These are phyloP conservation scores for Tiliacea aurago DNA, from an alignment of 2,888 invertebrate genomes.

Conservation along the genomic window DNA sequence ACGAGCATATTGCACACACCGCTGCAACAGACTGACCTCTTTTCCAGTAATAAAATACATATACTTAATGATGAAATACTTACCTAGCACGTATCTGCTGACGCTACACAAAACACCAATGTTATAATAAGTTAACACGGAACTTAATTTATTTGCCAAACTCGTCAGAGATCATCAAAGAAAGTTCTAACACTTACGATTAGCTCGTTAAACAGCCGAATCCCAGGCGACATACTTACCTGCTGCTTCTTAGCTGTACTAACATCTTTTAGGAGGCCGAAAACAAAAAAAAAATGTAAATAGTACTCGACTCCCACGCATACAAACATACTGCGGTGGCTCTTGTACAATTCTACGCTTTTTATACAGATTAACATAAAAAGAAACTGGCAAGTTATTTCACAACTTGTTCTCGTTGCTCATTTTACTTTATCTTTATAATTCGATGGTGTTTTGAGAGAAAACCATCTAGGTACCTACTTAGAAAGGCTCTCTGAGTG, in stretches of 20 bases:
- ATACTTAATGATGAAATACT: conserved; percentile 48
- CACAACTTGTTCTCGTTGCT: conserved; percentile 35
- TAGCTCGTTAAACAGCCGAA: conserved; percentile 40
- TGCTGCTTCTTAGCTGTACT: conserved; percentile 9
- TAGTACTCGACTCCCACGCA: conserved; percentile 42
- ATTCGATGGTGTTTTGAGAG: conserved; percentile 53
- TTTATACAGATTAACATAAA: conserved; percentile 54
- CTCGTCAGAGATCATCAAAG: conserved; percentile 41
- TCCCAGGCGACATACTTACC: conserved; percentile 37
- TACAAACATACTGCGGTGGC: conserved; percentile 27
- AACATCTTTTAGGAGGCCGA: conserved; percentile 29
- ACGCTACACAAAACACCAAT: conserved; percentile 31
- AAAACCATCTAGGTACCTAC: conserved; percentile 28
- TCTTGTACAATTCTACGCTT: conserved; percentile 34
- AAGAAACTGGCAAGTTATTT: conserved; percentile 45
- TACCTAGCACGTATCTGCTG: conserved; percentile 41
- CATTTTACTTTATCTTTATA: conserved; percentile 49
- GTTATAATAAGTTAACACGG: conserved; percentile 6
- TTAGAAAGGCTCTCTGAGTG: conserved; percentile 34
- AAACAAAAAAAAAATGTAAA: conserved; percentile 24
- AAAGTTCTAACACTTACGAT: conserved; percentile 49
- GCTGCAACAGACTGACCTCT: conserved; percentile 66
- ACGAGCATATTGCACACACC: conserved; percentile 66
- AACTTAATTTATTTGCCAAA: conserved; percentile 28
- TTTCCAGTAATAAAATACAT: conserved; percentile 59